phyloP scores from a whole-genome alignment of 2,113 vertebrate species.

The Tyto alba region DNA sequence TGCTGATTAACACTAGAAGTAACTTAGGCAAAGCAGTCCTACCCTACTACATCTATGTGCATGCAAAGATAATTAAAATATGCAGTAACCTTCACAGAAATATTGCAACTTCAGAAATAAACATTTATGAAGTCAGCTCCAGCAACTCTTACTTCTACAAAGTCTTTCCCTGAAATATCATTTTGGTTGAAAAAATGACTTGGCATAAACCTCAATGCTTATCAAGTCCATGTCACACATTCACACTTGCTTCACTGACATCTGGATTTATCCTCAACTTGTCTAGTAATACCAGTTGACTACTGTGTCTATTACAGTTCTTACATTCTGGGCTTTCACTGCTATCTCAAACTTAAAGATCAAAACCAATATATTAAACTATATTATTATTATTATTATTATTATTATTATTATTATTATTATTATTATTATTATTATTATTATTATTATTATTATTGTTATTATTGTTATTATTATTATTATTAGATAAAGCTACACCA shows the following conservation, averaged over 20 bases:
- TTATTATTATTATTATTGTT: too few relatives aligned
- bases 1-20: not conserved
- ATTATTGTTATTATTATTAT: too few relatives aligned
- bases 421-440: too few relatives aligned
- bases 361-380: not conserved
- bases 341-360: not conserved
- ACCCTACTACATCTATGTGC: not conserved
- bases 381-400: too few relatives aligned
- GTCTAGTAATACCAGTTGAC: not conserved
- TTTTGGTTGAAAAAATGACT: not conserved
- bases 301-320: not conserved
- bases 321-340: not conserved
- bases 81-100: not conserved
- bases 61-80: not conserved
- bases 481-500: not conserved
- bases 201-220: not conserved
- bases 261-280: not conserved
- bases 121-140: not conserved
- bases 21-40: not conserved
- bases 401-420: too few relatives aligned
- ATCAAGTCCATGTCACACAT: not conserved
- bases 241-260: not conserved
- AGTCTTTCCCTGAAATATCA: not conserved
- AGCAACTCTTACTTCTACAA: slow-evolving; percentile 13
- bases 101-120: not conserved